Evolutionary conservation across 1,140 invertebrate genomes (phyloP).

Genomic region (Zaprionus gabonicus): DNA sequence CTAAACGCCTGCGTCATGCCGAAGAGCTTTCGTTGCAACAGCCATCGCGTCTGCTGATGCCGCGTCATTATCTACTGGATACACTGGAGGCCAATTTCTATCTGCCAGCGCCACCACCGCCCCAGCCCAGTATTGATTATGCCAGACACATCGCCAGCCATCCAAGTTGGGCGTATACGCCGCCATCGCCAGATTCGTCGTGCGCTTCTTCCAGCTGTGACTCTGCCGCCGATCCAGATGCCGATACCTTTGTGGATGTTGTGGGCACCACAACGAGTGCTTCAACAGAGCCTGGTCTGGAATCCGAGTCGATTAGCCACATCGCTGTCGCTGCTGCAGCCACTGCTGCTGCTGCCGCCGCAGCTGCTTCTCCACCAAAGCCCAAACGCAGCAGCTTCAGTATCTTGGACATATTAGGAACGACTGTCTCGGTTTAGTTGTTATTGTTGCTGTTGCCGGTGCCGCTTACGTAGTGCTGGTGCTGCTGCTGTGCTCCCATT

Average conservation of each 20-base stretch:
- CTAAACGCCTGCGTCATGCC: slow-evolving; percentile 57
- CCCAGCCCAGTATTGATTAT: slow-evolving; percentile 60
- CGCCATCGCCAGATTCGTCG: slow-evolving; percentile 71
- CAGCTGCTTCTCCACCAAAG: slow-evolving; percentile 35
- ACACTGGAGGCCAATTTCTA: slow-evolving; percentile 75
- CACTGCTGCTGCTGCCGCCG: slow-evolving; percentile 27
- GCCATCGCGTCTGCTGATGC: slow-evolving; percentile 30
- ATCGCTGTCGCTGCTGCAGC: slow-evolving; percentile 11
- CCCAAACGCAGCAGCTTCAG: slow-evolving; percentile 77
- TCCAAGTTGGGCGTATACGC: slow-evolving; percentile 76
- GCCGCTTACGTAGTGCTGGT: slow-evolving; percentile 27
- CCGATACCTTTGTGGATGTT: slow-evolving; percentile 71
- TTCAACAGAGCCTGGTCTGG: slow-evolving; percentile 19
- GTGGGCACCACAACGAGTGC: slow-evolving; percentile 54
- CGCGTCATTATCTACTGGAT: slow-evolving; percentile 69
- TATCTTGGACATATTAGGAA: slow-evolving; percentile 78
- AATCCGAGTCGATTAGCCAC: slow-evolving; percentile 38
- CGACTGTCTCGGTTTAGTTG: slow-evolving; percentile 58
- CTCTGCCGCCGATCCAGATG: slow-evolving; percentile 48
- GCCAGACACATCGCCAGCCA: slow-evolving; percentile 67
- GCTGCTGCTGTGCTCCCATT: slow-evolving; percentile 61
- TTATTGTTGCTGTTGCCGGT: slow-evolving; percentile 4
- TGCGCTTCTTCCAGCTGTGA: slow-evolving; percentile 52
- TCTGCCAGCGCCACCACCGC: slow-evolving; percentile 55
- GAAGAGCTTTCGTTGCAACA: slow-evolving; percentile 44